Evolutionary conservation across 2,797 vertebrate species (phyloP).

Genomic region (Erpetoichthys calabaricus): DNA sequence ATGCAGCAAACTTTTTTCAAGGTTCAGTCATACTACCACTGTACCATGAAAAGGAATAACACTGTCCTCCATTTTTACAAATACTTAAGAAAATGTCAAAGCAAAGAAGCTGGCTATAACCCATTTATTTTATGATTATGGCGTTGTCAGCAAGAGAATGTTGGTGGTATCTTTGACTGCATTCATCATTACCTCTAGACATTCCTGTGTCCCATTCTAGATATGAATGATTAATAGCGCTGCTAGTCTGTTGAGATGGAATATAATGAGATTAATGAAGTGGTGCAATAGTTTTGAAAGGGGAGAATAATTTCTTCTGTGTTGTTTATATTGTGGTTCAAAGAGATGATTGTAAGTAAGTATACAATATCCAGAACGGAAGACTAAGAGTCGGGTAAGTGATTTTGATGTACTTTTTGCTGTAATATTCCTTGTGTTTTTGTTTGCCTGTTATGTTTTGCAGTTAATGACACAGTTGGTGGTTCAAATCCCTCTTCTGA

Average conservation of each 20-base stretch:
- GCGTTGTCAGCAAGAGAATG: background rate
- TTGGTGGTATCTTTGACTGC: background rate
- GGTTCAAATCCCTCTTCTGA: too few relatives aligned
- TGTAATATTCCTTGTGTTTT: too few relatives aligned
- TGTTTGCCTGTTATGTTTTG: too few relatives aligned
- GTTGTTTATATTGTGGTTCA: constrained; percentile 5
- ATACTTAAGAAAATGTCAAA: background rate
- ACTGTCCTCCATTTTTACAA: too few relatives aligned
- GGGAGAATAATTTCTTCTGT: constrained; percentile 1
- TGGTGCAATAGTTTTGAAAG: constrained; percentile 4
- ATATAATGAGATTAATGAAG: constrained; percentile 16
- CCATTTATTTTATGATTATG: constrained; percentile 3
- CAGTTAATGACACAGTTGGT: too few relatives aligned
- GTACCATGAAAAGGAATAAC: too few relatives aligned
- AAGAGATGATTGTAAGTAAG: too few relatives aligned
- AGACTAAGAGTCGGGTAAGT: too few relatives aligned
- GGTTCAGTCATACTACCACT: too few relatives aligned
- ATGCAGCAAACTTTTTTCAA: too few relatives aligned
- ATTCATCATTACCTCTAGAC: background rate
- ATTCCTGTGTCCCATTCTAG: background rate
- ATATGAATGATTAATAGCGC: constrained; percentile 19
- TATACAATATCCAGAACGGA: too few relatives aligned
- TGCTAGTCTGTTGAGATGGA: constrained; percentile 4
- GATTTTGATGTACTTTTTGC: too few relatives aligned
- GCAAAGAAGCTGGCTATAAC: background rate